Evolutionary conservation across 1,140 invertebrate species (phyloP).

Genomic region (Cydia fagiglandana): DNA sequence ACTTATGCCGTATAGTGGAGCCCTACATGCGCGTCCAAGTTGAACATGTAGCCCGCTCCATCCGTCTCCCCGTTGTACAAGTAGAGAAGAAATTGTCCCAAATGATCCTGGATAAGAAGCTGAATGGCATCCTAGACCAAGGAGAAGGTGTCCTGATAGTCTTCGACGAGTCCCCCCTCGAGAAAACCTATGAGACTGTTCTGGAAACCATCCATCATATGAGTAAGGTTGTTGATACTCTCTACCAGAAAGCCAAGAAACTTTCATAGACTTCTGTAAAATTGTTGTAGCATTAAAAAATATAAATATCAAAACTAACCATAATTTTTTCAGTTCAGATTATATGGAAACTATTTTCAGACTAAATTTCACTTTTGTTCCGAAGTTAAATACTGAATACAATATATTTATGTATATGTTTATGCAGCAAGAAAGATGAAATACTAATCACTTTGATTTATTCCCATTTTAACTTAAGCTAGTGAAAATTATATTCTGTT

Average conservation of each 20-base stretch:
- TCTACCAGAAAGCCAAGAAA: conserved; percentile 99
- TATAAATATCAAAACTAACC: conserved; percentile 69
- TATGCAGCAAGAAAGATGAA: conserved; percentile 49
- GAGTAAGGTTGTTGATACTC: conserved; percentile 99
- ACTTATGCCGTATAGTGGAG: conserved; percentile 98
- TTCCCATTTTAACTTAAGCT: conserved; percentile 71
- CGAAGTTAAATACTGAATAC: background rate
- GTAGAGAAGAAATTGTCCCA: conserved; percentile 99
- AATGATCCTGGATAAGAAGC: conserved; percentile 99
- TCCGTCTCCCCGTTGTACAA: conserved; percentile 92
- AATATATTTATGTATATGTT: conserved; percentile 40
- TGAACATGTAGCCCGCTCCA: conserved; percentile 81
- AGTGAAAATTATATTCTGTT: conserved; percentile 78
- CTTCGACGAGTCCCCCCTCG: conserved; percentile 96
- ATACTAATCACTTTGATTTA: conserved; percentile 63
- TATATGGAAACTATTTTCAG: conserved; percentile 69
- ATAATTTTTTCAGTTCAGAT: conserved; percentile 69
- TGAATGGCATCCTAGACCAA: conserved; percentile 98
- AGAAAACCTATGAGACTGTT: conserved; percentile 98
- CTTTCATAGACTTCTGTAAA: conserved; percentile 87
- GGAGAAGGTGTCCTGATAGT: conserved; percentile 98
- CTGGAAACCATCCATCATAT: conserved; percentile 98
- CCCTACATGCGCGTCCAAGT: conserved; percentile 99
- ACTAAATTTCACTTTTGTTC: conserved; percentile 46
- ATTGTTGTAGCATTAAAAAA: conserved; percentile 72